Percentiles rank a stretch among this genome's conserved stretches.
Conservation (phyloP, 64 coral and sea anemone genomes). For the Hydrozoanthus tunicans region DNA sequence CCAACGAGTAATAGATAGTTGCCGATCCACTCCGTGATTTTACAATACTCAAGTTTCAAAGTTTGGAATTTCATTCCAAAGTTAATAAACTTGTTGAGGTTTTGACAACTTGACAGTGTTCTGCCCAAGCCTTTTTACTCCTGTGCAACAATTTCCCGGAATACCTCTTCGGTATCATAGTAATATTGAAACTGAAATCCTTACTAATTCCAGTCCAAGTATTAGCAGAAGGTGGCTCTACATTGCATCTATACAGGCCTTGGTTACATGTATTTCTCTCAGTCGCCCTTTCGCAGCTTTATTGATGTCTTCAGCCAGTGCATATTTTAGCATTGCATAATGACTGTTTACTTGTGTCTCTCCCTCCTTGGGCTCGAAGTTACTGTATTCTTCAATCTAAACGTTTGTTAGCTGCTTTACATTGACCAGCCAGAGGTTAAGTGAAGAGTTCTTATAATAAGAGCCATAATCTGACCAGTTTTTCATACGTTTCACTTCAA, state of each 20-base stretch:
- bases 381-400: conserved; percentile 33
- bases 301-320: conserved; percentile 20
- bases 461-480: conserved; percentile 61
- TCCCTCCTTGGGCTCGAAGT: conserved; percentile 62
- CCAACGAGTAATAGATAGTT: too few relatives aligned
- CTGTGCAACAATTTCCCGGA: neutral
- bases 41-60: neutral
- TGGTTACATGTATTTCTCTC: neutral
- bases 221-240: conserved; percentile 15
- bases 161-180: neutral
- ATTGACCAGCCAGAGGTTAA: conserved; percentile 41
- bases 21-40: too few relatives aligned
- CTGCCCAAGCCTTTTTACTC: neutral
- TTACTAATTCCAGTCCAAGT: conserved; percentile 26
- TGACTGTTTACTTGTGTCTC: conserved; percentile 58
- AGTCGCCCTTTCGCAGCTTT: neutral
- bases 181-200: conserved; percentile 11
- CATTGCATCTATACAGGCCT: neutral
- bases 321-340: conserved; percentile 64
- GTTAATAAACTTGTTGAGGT: neutral
- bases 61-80: neutral
- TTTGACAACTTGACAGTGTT: neutral
- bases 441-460: conserved; percentile 49
- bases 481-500: neutral
- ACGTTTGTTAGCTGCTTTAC: conserved; percentile 23